Evolutionary conservation across 92 coral and sea anemone genomes (phyloP), one percentile per base, ranked within the genome.

Genomic region (Porites rus): DNA sequence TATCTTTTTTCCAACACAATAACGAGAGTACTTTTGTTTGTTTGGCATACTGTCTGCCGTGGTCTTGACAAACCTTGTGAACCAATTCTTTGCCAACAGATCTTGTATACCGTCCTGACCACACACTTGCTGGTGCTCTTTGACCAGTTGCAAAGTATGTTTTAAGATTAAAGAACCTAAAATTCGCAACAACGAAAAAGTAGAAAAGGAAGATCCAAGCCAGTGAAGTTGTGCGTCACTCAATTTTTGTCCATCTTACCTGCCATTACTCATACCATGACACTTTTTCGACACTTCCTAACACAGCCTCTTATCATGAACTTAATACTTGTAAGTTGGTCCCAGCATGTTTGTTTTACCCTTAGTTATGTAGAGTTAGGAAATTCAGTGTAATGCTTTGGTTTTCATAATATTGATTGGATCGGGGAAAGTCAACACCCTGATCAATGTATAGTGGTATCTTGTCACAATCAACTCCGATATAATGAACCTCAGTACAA

Each of bases 41-140:
- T 88, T 73, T 7, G 88, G 92, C 92, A 88, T 83, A 18, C 84
- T 70, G 87, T 88, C 88, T 6, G 92, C 88, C 81, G 67, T 82
- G 9, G 83, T 62, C 7, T 83, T 76, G 6, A 61, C 78, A 76
- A 82, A 88, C 46, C 84, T 88, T 19, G 70, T 61, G 59, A 88
- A 83, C 92, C 88, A 88, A 13, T 72, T n/a, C 72, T 74, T 84
- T 52, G 92, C 88, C 1, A 59, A 46, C 12, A 22, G 88, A 83
- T 58, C 64, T 63, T 74, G 51, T 1, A 18, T 72, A 50, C 13
- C 81, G 54, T 2, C 88, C 88, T 8, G 69, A 22, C 12, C 65
- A 19, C 71, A 65, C 76, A 65, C 81, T 71, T 10, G 68, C 66
- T 60, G 72, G 72, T 51, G 86, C 25, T 19, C 68, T 63, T 43